These are phyloP conservation scores for Serripes groenlandicus DNA, from an alignment of 2,888 invertebrate species.

Conservation along the genomic window DNA sequence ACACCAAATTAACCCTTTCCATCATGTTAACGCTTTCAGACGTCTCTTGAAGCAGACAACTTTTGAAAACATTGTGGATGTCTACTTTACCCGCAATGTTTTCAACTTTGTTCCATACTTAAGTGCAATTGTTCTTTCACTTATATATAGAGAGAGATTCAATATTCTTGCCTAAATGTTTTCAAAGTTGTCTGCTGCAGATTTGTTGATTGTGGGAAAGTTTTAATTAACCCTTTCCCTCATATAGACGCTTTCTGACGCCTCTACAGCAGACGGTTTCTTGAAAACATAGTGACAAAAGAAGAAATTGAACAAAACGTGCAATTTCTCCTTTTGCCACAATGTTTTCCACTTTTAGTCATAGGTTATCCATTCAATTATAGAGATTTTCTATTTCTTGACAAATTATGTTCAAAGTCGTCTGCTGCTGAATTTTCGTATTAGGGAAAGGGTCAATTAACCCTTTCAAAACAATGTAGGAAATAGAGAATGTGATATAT, in stretches of 20 bases:
- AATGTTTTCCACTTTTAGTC: conserved; percentile 15
- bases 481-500: background rate
- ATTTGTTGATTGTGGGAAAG: too few species aligned
- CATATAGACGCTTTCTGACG: background rate
- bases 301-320: background rate
- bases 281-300: conserved; percentile 1
- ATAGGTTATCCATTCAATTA: too few species aligned
- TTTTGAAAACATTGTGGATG: background rate
- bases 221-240: conserved; percentile 1
- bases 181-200: background rate
- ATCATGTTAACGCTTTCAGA: too few species aligned
- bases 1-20: too few species aligned
- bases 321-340: conserved; percentile 1
- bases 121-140: background rate
- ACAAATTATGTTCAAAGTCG: background rate
- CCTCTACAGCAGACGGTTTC: background rate
- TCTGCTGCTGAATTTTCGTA: background rate
- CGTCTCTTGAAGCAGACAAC: background rate
- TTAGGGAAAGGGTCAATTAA: background rate
- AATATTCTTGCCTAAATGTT: background rate
- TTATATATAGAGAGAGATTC: background rate
- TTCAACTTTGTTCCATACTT: background rate
- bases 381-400: too few species aligned
- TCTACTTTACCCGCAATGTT: background rate
- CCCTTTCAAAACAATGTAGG: background rate